Evolutionary conservation across 2,113 vertebrate genomes (phyloP).

Genomic region (Lampris incognitus): DNA sequence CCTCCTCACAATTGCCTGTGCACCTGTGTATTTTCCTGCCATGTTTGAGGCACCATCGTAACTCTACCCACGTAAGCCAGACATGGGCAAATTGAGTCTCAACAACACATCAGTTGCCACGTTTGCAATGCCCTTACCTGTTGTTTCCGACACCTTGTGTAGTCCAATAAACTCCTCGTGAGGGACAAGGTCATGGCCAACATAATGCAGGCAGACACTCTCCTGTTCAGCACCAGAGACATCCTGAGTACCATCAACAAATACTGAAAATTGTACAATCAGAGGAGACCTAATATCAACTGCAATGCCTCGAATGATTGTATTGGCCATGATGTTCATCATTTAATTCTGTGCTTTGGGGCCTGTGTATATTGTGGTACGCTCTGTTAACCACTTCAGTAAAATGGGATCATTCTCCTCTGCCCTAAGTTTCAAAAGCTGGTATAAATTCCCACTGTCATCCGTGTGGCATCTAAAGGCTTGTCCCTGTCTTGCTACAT

Average conservation of each 20-base stretch:
- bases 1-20: not conserved
- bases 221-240: not conserved
- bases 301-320: too few species aligned
- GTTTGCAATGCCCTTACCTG: too few species aligned
- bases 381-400: too few species aligned
- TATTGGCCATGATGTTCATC: too few species aligned
- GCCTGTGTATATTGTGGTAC: too few species aligned
- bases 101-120: not conserved
- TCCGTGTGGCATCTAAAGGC: slow-evolving; percentile 8
- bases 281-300: too few species aligned
- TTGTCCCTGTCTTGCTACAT: slow-evolving; percentile 1
- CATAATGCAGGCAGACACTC: not conserved
- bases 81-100: not conserved
- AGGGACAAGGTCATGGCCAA: too few species aligned
- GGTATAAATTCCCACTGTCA: not conserved
- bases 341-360: too few species aligned
- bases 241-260: not conserved
- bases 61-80: slow-evolving; percentile 5
- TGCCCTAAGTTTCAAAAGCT: not conserved
- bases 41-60: not conserved
- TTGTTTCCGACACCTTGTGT: too few species aligned
- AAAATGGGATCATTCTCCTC: not conserved
- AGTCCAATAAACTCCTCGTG: too few species aligned
- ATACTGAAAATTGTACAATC: slow-evolving; percentile 12
- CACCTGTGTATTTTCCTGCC: not conserved